phyloP scores from a whole-genome alignment of 2,888 invertebrate genomes.

The Drosophila algonquin region DNA sequence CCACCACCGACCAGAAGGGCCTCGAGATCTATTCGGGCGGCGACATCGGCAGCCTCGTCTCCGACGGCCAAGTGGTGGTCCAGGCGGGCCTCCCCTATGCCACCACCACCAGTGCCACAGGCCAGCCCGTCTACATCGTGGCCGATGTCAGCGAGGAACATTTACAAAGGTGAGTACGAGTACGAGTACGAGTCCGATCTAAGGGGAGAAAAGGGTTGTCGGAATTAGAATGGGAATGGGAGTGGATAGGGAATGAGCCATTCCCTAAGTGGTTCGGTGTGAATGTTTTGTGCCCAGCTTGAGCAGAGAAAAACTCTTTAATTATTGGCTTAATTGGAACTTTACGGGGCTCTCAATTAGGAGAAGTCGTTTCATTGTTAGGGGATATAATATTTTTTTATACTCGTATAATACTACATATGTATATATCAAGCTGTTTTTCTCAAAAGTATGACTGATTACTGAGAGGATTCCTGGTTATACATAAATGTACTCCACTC shows the following conservation, averaged over 20 bases:
- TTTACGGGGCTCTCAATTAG: slow-evolving; percentile 4
- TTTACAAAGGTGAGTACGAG: slow-evolving; percentile 83
- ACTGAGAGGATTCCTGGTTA: neutral
- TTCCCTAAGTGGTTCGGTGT: slow-evolving; percentile 25
- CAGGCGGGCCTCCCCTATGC: slow-evolving; percentile 84
- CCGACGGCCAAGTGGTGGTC: slow-evolving; percentile 84
- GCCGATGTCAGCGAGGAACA: slow-evolving; percentile 83
- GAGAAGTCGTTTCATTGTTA: neutral
- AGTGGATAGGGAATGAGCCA: no score
- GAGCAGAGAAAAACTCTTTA: slow-evolving; percentile 16
- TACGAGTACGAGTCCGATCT: slow-evolving; percentile 55
- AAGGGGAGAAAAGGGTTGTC: slow-evolving; percentile 10
- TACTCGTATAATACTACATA: neutral
- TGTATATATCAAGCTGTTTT: neutral
- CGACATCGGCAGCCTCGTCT: slow-evolving; percentile 83
- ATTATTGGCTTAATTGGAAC: slow-evolving; percentile 31
- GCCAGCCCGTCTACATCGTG: slow-evolving; percentile 84
- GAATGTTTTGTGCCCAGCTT: slow-evolving; percentile 9
- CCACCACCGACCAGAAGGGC: slow-evolving; percentile 91
- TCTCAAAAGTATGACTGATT: neutral
- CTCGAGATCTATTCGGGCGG: slow-evolving; percentile 87
- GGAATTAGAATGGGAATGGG: no score
- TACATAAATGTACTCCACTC: neutral
- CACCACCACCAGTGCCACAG: slow-evolving; percentile 79
- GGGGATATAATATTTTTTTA: neutral